A percentile compares a stretch with the other conserved stretches of the same genome.
phyloP scores from a whole-genome alignment of 2,888 invertebrate genomes.

The Ochropleura leucogaster region DNA sequence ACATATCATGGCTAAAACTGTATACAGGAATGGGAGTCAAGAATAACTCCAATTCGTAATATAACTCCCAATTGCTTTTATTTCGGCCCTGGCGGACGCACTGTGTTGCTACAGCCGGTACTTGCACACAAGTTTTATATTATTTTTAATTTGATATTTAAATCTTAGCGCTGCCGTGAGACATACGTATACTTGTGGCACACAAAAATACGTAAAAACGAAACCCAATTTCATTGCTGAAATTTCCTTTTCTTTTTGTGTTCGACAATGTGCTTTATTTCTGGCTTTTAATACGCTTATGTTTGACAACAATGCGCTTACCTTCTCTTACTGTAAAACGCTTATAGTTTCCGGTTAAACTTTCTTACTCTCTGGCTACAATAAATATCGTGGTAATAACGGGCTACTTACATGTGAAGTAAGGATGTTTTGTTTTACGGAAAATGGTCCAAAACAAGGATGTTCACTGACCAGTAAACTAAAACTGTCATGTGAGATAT shows the following conservation, averaged over 20 bases:
- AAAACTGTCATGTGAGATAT: background rate
- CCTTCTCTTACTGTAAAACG: background rate
- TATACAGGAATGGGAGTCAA: background rate
- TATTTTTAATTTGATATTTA: background rate
- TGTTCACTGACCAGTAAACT: background rate
- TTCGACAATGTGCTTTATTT: slow-evolving; percentile 23
- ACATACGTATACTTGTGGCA: slow-evolving; percentile 2
- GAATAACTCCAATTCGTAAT: background rate
- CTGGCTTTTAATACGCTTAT: slow-evolving; percentile 16
- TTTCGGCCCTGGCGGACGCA: background rate
- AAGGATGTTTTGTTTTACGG: background rate
- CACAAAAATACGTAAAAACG: background rate
- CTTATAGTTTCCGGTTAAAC: slow-evolving; percentile 16
- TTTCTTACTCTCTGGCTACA: slow-evolving; percentile 6
- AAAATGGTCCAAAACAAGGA: background rate
- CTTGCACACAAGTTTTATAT: background rate
- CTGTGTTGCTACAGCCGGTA: background rate
- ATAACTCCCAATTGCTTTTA: too few species aligned
- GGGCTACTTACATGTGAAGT: slow-evolving; percentile 12
- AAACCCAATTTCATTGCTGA: background rate
- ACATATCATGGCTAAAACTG: background rate
- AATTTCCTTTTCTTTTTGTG: background rate
- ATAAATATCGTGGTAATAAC: slow-evolving; percentile 49
- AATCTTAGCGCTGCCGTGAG: background rate
- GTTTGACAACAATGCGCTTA: slow-evolving; percentile 4